A percentile compares a stretch with the other conserved stretches of the same genome.
Evolutionary conservation across 2,113 vertebrate species (phyloP).

Genomic region (Pseudolaguvia tuberculata): DNA sequence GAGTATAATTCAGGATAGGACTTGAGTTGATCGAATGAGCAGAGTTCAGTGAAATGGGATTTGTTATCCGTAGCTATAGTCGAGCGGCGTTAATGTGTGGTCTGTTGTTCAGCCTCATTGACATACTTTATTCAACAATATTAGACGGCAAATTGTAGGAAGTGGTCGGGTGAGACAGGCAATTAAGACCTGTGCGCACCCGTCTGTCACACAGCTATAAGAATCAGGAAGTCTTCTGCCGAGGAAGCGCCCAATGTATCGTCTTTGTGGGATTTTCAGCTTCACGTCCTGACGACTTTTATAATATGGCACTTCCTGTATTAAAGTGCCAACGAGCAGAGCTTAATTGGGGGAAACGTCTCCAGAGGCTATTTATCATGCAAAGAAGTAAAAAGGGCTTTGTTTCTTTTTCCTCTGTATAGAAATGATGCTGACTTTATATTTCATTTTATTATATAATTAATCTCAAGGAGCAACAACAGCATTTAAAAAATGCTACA

Average conservation of each 20-base stretch:
- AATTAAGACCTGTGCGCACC: constrained; percentile 37
- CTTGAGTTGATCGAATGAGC: constrained; percentile 13
- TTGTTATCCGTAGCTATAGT: constrained; percentile 12
- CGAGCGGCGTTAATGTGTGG: constrained; percentile 4
- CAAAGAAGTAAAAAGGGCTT: neutral
- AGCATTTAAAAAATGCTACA: neutral
- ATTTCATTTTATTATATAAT: constrained; percentile 24
- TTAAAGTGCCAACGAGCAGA: neutral
- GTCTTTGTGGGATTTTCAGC: constrained; percentile 16
- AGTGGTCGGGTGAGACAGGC: constrained; percentile 8
- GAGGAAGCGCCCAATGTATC: neutral
- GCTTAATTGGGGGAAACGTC: constrained; percentile 28
- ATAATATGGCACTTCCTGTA: constrained; percentile 5
- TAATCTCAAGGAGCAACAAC: constrained; percentile 27
- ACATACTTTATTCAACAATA: constrained; percentile 1
- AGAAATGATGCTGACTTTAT: constrained; percentile 22
- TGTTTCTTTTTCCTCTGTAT: constrained; percentile 14
- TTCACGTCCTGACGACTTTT: neutral
- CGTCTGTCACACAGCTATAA: constrained; percentile 43
- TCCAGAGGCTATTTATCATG: neutral
- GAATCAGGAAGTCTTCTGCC: constrained; percentile 6
- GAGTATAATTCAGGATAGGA: neutral
- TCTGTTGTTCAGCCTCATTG: constrained; percentile 13
- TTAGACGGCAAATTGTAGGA: neutral
- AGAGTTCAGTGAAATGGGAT: constrained; percentile 7